Base-by-base conservation (phyloP, 2,888 invertebrate genomes). In the Hybos culiciformis region DNA sequence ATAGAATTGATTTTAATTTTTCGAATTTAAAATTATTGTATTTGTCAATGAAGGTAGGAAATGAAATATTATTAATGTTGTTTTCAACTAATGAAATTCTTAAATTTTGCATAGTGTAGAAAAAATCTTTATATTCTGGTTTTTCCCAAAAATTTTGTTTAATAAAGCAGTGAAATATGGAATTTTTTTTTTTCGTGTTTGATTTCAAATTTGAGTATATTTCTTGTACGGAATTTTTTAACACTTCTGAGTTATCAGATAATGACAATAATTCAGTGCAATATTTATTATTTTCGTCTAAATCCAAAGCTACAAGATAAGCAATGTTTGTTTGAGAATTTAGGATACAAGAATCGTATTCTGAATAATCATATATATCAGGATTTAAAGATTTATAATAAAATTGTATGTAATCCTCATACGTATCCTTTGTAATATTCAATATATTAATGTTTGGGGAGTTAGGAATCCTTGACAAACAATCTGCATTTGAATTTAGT, bases 401-500 rank as follows among this genome's bases (percentile, higher is more conserved):
- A 15, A 43, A 42, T 32, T 46, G 31, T 9, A 39, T 39, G 23
- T 44, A 44, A 29, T 44, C 44, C 4, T 46, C 29, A 23, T 33
- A 42, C 1, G 19, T 26, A 34, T 46, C 39, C 14, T 37, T 39
- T 18, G 21, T 37, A 12, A 26, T 11, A 9, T 18, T 2, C 14
- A 21, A 3, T 3, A 21, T 20, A 18, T 20, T n/a, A 23, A 26
- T 29, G 11, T 39, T 39, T 23, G 14, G 12, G 12, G 11, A 26
- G 12, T 29, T 14, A 18, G 20, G 20, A 38, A 42, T 45, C 18
- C 42, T 33, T n/a, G 42, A 39, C 33, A 51, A 23, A 1, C 36
- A 45, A 21, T 55, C 51, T 1, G 51, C 54, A 23, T 51, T 50
- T 2, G 47, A 36, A 21, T 53, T 51, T 24, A n/a, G 12, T 6